These are phyloP conservation scores for Galaxias olidus DNA, from an alignment of 2,797 vertebrate genomes.

Conservation along the genomic window DNA sequence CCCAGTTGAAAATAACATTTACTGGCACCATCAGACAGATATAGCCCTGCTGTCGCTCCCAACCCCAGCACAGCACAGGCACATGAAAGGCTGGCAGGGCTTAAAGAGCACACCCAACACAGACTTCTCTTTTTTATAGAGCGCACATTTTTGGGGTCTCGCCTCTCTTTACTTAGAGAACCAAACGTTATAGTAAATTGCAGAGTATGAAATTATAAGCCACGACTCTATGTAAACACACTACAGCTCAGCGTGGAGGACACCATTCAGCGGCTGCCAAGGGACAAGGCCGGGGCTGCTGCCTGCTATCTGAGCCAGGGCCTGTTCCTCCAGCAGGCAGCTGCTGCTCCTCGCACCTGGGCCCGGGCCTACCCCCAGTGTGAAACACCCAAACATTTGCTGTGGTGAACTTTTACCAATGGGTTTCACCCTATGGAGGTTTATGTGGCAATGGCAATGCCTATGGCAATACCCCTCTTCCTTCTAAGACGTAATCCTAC, in stretches of 20 bases:
- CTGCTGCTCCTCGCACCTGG: too few species aligned
- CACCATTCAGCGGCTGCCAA: conserved; percentile 25
- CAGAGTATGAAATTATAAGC: conserved; percentile 66
- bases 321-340: too few species aligned
- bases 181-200: conserved; percentile 57
- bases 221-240: conserved; percentile 60
- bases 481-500: too few species aligned
- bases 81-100: conserved; percentile 42
- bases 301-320: background rate
- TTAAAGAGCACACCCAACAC: conserved; percentile 25
- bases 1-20: conserved; percentile 47
- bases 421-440: too few species aligned
- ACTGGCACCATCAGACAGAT: conserved; percentile 22
- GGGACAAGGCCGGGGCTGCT: conserved; percentile 2
- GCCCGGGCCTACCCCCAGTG: too few species aligned
- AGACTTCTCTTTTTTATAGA: conserved; percentile 41
- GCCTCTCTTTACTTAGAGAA: conserved; percentile 67
- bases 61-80: conserved; percentile 4
- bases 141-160: conserved; percentile 40
- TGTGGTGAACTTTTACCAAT: too few species aligned
- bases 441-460: too few species aligned
- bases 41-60: background rate
- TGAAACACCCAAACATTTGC: too few species aligned
- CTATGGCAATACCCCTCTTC: too few species aligned
- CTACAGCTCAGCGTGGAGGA: conserved; percentile 38